Percentiles rank a stretch among this genome's conserved stretches.
These are phyloP conservation scores for Hyperoplus lanceolatus DNA, from an alignment of 2,797 vertebrate genomes.

Conservation along the genomic window DNA sequence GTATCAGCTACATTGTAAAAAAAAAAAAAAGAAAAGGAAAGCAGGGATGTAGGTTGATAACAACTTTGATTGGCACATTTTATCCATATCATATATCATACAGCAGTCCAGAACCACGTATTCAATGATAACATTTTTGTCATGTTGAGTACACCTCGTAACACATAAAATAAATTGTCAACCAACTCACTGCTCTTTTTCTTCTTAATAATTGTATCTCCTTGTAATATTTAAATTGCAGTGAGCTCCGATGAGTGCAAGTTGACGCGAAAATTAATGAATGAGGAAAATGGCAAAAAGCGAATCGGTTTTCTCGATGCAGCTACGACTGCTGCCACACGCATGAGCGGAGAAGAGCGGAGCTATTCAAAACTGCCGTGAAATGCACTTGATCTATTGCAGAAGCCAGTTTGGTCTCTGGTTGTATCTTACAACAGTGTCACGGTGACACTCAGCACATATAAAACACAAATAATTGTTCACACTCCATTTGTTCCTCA, in stretches of 20 bases:
- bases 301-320: constrained; percentile 15
- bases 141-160: constrained; percentile 46
- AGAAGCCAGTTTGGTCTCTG: constrained; percentile 37
- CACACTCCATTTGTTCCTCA: constrained; percentile 7
- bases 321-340: constrained; percentile 40
- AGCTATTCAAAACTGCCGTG: constrained; percentile 52
- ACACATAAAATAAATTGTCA: constrained; percentile 59
- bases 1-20: constrained; percentile 72
- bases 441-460: background rate
- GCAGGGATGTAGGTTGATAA: constrained; percentile 62
- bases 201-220: constrained; percentile 31
- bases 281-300: constrained; percentile 44
- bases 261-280: constrained; percentile 38
- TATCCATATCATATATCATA: constrained; percentile 69
- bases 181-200: constrained; percentile 49
- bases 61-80: constrained; percentile 75
- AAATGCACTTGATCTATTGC: constrained; percentile 54
- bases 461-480: constrained; percentile 14
- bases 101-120: constrained; percentile 58
- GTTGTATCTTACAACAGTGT: constrained; percentile 16
- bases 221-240: constrained; percentile 47
- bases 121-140: constrained; percentile 35
- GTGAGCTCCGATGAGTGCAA: constrained; percentile 54
- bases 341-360: constrained; percentile 30
- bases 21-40: constrained; percentile 35